These are phyloP conservation scores for Tupaia chinensis DNA, from an alignment of 2,113 vertebrate species.

Conservation along the genomic window DNA sequence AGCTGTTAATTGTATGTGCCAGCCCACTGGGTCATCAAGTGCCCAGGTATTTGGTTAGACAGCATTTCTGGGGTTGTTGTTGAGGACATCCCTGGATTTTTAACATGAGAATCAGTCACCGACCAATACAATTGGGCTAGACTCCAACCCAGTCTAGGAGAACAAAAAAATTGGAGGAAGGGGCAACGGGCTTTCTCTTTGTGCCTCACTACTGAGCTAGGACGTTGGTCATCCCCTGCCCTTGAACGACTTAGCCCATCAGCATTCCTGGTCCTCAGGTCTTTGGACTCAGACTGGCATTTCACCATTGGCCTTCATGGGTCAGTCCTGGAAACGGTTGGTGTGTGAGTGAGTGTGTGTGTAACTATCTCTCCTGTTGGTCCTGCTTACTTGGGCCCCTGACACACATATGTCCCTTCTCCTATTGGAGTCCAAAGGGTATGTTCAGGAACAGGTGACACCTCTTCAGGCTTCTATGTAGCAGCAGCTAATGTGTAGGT, in stretches of 20 bases:
- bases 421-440: background rate
- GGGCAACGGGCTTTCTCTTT: background rate
- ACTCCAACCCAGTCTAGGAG: background rate
- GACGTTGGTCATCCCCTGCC: background rate
- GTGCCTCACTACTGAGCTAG: background rate
- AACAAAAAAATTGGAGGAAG: background rate
- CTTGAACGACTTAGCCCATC: background rate
- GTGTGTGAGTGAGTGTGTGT: background rate
- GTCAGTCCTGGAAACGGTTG: background rate
- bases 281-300: background rate
- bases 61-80: background rate
- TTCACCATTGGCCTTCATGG: background rate
- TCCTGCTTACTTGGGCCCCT: background rate
- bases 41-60: background rate
- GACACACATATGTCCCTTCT: background rate
- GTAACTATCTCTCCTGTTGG: background rate
- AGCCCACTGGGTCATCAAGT: background rate
- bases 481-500: background rate
- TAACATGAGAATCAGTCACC: background rate
- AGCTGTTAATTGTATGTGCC: background rate
- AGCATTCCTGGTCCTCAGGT: background rate
- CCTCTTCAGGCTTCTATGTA: background rate
- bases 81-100: background rate
- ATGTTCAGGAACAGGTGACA: background rate
- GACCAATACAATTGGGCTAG: too few species aligned